Evolutionary conservation across 2,888 invertebrate genomes (phyloP), one percentile per base, ranked within the genome.

Genomic region (Steromphala cineraria): DNA sequence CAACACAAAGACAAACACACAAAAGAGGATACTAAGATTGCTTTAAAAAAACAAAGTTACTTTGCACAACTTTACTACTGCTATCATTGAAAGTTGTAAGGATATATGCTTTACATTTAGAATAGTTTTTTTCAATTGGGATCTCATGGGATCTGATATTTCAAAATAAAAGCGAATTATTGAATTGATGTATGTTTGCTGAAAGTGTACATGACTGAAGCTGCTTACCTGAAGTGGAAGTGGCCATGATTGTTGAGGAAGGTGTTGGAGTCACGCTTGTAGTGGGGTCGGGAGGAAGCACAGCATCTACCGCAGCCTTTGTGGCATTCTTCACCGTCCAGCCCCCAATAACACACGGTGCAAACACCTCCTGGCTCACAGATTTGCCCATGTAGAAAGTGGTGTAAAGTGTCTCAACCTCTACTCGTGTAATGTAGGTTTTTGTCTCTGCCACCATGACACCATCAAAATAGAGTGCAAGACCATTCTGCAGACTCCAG

Each of bases 401-500:
- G 17, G 46, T 77, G 7, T 71, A 78, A 5, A 7, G 5, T 3
- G 78, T 31, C 15, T 81, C 78, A 13, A 21, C 4, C 4, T 5
- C 71, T 46, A 0, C 82, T 81, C 28, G 67, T 79, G 24, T 84
- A 79, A 40, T 79, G 55, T 80, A 89, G 0, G 77, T 82, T 8
- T 56, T 84, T 53, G 87, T 85, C 7, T 76, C 36, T 10, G 88
- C 86, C 4, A 85, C 84, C 5, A 79, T 36, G 7, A 67, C 79
- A 0, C 84, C 84, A 80, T 89, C 82, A 53, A 89, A 67, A 67
- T 83, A 86, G 31, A 88, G 67, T 40, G 79, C 67, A 28, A 89
- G 80, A 0, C 89, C 88, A 55, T 56, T 80, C 77, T 87, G 85
- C 13, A 83, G 7, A 74, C 88, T 88, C 89, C 89, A 89, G 0